Base-by-base conservation (phyloP, 2,888 invertebrate species). In the Ormyrus labotus region DNA sequence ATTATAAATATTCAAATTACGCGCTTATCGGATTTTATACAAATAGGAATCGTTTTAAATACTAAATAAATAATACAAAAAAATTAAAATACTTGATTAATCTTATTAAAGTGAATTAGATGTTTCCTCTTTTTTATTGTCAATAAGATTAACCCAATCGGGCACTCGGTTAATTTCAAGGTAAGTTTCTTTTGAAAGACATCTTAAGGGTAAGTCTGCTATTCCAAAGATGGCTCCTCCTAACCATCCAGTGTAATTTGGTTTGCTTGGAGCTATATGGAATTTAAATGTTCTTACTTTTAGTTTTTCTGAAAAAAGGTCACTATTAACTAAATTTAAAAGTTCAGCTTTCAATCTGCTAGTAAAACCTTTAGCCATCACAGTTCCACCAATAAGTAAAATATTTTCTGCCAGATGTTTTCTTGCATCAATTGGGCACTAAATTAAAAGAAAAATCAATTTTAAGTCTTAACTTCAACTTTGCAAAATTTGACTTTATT, bases 161-260 rank as follows among this genome's bases (percentile, higher is more conserved):
- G 96, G 96, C 73, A 98, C 93, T 78, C 94, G 92, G 64, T 93
- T 93, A 80, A 92, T 92, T 86, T 94, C 94, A 81, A 94, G 91
- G 92, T 95, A 98, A 72, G 92, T 92, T 86, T 98, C 98, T 84
- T 95, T 94, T 0, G 94, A 92, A 63, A 96, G 89, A 10, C 95
- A 96, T 64, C 95, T 93, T 76, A 94, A 93, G 55, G 93, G 92
- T 53, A 96, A 91, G 81, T 95, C 93, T 1, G 96, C 94, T 55
- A 95, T 94, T 65, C 96, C 96, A 89, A 96, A 95, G 83, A 96
- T 93, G 8, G 96, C 94, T 75, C 95, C 95, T 89, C 98, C 98
- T 50, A 96, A 91, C 98, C 98, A 99, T 58, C 96, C 95, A 10
- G 94, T 94, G 87, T 95, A 95, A 92, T 97, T 98, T 78, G 94